These are phyloP conservation scores for Dipodomys spectabilis DNA, from an alignment of 2,113 vertebrate species.

Conservation along the genomic window DNA sequence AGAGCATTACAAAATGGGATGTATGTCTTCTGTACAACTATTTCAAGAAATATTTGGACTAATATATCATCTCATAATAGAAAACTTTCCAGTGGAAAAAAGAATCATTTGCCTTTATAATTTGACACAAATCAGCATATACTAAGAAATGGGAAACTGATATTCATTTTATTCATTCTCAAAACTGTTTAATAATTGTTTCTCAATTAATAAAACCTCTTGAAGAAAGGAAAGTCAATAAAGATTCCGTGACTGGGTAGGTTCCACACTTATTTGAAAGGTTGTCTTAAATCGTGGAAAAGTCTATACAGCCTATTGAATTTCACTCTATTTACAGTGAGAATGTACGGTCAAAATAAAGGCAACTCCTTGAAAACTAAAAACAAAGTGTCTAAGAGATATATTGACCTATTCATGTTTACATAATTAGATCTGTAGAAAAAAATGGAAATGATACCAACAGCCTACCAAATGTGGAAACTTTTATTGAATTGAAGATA, in stretches of 20 bases:
- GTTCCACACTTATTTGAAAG: slow-evolving; percentile 37
- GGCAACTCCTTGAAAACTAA: slow-evolving; percentile 25
- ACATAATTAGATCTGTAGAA: not conserved
- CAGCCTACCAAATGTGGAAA: slow-evolving; percentile 15
- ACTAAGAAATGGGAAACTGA: slow-evolving; percentile 13
- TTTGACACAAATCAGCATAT: slow-evolving; percentile 22
- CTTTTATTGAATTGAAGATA: not conserved
- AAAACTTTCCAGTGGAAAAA: slow-evolving; percentile 10
- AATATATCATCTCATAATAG: not conserved
- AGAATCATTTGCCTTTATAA: not conserved
- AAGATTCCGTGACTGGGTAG: not conserved
- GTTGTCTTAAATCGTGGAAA: not conserved
- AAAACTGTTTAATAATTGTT: slow-evolving; percentile 44
- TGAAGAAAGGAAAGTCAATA: slow-evolving; percentile 5
- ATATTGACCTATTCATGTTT: slow-evolving; percentile 29
- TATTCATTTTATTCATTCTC: not conserved
- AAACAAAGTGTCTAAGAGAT: not conserved
- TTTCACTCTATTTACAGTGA: slow-evolving; percentile 38
- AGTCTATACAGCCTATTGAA: slow-evolving; percentile 3
- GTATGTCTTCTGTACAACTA: not conserved
- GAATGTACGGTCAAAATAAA: not conserved
- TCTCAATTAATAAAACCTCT: slow-evolving; percentile 35
- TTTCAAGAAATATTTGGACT: slow-evolving; percentile 28
- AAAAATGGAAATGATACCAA: slow-evolving; percentile 15
- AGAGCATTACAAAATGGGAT: not conserved